These are phyloP conservation scores for Amniataba percoides DNA, from an alignment of 2,797 vertebrate genomes.

Conservation along the genomic window DNA sequence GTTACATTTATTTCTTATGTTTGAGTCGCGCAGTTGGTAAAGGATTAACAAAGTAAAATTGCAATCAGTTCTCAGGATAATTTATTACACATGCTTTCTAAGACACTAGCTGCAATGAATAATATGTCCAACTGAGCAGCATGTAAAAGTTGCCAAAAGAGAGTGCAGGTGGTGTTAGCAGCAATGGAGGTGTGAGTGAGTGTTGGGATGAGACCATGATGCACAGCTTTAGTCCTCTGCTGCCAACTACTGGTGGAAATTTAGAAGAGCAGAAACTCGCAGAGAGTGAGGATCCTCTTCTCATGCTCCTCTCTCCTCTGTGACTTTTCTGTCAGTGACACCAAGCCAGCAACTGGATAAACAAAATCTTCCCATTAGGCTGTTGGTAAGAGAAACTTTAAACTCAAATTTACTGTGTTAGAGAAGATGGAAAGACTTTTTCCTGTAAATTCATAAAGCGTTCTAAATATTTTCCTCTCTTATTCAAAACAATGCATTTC, in stretches of 20 bases:
- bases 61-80: constrained; percentile 3
- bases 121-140: constrained; percentile 8
- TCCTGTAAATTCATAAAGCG: neutral
- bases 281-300: neutral
- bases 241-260: constrained; percentile 76
- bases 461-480: neutral
- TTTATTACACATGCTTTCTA: neutral
- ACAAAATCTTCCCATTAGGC: neutral
- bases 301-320: neutral
- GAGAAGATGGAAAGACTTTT: neutral
- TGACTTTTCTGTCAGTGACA: neutral
- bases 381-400: neutral
- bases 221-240: constrained; percentile 78
- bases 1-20: neutral
- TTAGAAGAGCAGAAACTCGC: constrained; percentile 35
- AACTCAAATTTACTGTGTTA: neutral
- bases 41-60: neutral
- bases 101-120: neutral
- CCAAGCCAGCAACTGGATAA: neutral
- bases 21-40: neutral
- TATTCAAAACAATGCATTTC: constrained; percentile 4
- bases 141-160: constrained; percentile 35
- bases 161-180: constrained; percentile 27
- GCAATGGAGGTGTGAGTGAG: constrained; percentile 32
- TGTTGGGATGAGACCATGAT: neutral